These are phyloP conservation scores for Aspidoscelis tigris DNA, from an alignment of 2,113 vertebrate species.

Conservation along the genomic window DNA sequence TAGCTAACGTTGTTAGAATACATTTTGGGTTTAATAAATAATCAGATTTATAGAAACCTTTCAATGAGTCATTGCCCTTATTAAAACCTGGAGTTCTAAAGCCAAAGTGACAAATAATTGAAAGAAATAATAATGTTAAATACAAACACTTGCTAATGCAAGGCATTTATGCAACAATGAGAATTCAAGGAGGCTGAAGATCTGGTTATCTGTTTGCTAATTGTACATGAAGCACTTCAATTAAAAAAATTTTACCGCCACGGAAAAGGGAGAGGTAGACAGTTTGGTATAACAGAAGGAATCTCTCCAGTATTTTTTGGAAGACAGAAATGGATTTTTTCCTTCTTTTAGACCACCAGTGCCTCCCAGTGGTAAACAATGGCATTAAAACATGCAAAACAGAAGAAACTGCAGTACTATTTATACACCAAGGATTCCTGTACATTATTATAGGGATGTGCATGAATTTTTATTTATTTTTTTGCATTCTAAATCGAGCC, in stretches of 20 bases:
- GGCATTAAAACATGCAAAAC: neutral
- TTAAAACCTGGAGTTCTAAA: constrained; percentile 11
- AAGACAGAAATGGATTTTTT: constrained; percentile 29
- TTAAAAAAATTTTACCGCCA: constrained; percentile 43
- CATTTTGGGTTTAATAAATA: constrained; percentile 31
- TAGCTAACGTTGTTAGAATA: constrained; percentile 13
- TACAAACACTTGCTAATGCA: neutral
- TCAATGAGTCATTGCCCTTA: neutral
- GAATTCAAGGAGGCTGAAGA: constrained; percentile 7
- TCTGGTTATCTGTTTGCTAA: constrained; percentile 19
- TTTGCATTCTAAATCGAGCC: too few species aligned
- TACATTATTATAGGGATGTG: too few species aligned
- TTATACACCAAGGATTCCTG: too few species aligned
- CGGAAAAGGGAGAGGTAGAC: neutral
- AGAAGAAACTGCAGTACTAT: fast-evolving
- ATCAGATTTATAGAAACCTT: neutral
- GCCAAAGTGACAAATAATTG: constrained; percentile 29
- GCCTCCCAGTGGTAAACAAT: constrained; percentile 71
- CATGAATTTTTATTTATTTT: too few species aligned
- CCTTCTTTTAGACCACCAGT: constrained; percentile 63
- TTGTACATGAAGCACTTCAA: constrained; percentile 1
- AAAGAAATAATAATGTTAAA: neutral
- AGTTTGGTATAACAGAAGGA: constrained; percentile 32
- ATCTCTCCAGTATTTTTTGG: constrained; percentile 42
- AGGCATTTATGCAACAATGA: neutral